Conservation (phyloP, 2,888 invertebrate genomes). For the Xanthostigma xanthostigma region DNA sequence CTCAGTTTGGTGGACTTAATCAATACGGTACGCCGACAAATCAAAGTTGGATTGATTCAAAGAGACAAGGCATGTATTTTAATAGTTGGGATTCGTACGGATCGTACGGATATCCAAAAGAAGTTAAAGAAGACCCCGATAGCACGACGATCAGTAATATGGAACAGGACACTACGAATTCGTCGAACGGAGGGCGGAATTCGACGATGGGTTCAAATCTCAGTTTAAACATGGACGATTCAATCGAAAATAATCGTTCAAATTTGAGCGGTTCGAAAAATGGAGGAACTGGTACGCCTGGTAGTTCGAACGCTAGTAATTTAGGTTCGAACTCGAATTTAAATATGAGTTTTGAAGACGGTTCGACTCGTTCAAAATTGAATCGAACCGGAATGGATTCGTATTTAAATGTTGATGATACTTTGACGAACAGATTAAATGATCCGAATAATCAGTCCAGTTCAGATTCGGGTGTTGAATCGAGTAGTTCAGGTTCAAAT, state of each 20-base stretch:
- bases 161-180: conserved; percentile 22
- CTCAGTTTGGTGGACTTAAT: background rate
- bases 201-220: background rate
- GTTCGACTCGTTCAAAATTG: no score
- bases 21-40: conserved; percentile 8
- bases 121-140: conserved; percentile 59
- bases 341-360: no score
- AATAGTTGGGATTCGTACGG: conserved; percentile 10
- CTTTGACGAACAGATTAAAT: background rate
- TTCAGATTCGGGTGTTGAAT: no score
- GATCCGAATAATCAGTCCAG: no score
- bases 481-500: no score
- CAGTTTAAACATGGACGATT: background rate
- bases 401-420: conserved; percentile 1
- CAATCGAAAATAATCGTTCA: no score
- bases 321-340: no score
- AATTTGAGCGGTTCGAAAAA: no score
- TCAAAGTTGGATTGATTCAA: conserved; percentile 9
- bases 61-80: conserved; percentile 10
- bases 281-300: no score
- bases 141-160: conserved; percentile 42
- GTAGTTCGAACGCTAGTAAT: no score
- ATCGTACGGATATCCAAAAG: conserved; percentile 21
- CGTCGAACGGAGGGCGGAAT: background rate
- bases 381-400: conserved; percentile 1